Conservation (phyloP, 2,113 vertebrate genomes). For the Narcine bancroftii region DNA sequence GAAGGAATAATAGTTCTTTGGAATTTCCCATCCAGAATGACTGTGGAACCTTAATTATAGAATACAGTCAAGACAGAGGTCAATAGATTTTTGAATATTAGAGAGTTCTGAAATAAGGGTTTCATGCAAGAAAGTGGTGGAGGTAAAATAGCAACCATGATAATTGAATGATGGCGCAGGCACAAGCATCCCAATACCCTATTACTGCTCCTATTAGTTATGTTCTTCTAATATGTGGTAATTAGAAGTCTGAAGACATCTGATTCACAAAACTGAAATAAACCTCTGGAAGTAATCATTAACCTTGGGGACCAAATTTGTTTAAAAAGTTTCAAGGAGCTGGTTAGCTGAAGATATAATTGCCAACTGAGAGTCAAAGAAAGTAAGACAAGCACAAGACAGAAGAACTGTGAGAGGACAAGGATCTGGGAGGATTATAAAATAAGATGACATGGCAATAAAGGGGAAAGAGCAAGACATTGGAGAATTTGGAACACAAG, state of each 20-base stretch:
- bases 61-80: too few relatives aligned
- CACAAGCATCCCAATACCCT: too few relatives aligned
- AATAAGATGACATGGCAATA: neutral
- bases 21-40: too few relatives aligned
- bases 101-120: too few relatives aligned
- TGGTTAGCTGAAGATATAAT: neutral
- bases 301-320: neutral
- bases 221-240: too few relatives aligned
- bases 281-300: neutral
- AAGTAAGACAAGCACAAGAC: neutral
- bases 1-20: too few relatives aligned
- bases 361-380: neutral
- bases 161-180: too few relatives aligned
- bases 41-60: too few relatives aligned
- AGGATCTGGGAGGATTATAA: neutral
- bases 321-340: neutral
- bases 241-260: neutral
- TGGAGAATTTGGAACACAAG: neutral
- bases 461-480: neutral
- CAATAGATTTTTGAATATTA: too few relatives aligned
- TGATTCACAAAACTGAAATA: neutral
- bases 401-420: neutral
- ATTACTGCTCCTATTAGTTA: too few relatives aligned
- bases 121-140: too few relatives aligned
- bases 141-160: too few relatives aligned